Conservation (phyloP, 64 coral and sea anemone species). For the Orbicella faveolata region DNA sequence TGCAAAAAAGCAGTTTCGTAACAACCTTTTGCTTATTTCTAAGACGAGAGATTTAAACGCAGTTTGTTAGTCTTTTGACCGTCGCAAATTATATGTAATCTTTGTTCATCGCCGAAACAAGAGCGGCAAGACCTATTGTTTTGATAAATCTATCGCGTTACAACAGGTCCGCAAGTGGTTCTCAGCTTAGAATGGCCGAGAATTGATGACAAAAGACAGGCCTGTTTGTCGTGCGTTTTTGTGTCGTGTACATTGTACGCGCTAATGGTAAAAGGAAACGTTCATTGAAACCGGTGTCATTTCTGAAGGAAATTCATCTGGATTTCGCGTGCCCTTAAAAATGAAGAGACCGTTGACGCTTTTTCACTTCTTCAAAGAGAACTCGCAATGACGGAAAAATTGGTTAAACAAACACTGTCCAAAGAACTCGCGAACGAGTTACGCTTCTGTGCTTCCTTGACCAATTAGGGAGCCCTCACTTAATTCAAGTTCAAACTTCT, state of each 20-base stretch:
- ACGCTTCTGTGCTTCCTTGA: not conserved
- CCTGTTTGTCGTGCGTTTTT: not conserved
- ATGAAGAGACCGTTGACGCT: conserved; percentile 1
- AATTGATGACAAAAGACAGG: conserved; percentile 19
- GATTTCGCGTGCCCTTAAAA: conserved; percentile 18
- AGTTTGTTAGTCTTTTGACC: not conserved
- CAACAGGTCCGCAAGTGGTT: not conserved
- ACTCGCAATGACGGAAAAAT: conserved; percentile 24
- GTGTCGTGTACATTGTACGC: not conserved
- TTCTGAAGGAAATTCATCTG: not conserved
- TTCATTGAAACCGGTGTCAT: not conserved
- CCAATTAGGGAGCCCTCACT: conserved; percentile 23
- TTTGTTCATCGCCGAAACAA: conserved; percentile 3
- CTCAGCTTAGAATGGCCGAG: not conserved
- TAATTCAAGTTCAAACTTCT: conserved; percentile 37
- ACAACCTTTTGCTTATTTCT: not conserved
- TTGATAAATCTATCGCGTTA: not conserved
- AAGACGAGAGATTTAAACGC: not conserved
- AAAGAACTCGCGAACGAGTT: conserved; percentile 10
- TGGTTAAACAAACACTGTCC: conserved; percentile 19
- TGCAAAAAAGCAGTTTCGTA: not conserved
- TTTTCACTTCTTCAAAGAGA: not conserved
- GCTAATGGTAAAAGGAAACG: not conserved
- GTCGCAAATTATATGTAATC: not conserved
- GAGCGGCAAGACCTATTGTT: not conserved